These are phyloP conservation scores for Lycaena phlaeas DNA, from an alignment of 2,888 invertebrate genomes.

Conservation along the genomic window DNA sequence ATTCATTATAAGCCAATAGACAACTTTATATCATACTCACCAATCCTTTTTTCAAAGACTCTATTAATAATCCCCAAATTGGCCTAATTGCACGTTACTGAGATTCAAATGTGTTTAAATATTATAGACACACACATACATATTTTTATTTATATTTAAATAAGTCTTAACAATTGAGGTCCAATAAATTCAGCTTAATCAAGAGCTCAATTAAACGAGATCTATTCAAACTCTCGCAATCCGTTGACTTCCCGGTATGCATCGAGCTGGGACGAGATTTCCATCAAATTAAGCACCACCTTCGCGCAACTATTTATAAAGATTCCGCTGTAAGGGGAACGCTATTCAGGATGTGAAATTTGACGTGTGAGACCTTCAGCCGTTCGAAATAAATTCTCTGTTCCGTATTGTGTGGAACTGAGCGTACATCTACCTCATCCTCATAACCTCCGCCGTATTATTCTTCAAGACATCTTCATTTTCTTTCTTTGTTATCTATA, in stretches of 20 bases:
- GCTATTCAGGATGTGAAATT: slow-evolving; percentile 68
- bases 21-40: no score
- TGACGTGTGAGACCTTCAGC: slow-evolving; percentile 61
- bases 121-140: no score
- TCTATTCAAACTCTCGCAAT: slow-evolving; percentile 39
- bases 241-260: slow-evolving; percentile 54
- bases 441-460: slow-evolving; percentile 53
- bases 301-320: slow-evolving; percentile 68
- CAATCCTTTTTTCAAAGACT: no score
- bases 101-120: no score
- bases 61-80: no score
- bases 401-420: slow-evolving; percentile 38
- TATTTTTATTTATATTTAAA: background rate
- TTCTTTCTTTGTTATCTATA: slow-evolving; percentile 21
- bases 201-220: slow-evolving; percentile 48
- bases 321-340: slow-evolving; percentile 47
- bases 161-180: background rate
- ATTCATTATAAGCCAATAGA: no score
- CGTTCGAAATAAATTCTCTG: slow-evolving; percentile 39
- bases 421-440: slow-evolving; percentile 37
- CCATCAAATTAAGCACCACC: slow-evolving; percentile 66
- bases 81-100: no score
- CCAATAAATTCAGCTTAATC: slow-evolving; percentile 24
- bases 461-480: slow-evolving; percentile 50
- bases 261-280: slow-evolving; percentile 45